Evolutionary conservation across 2,113 vertebrate species (phyloP).

Genomic region (Larimichthys crocea): DNA sequence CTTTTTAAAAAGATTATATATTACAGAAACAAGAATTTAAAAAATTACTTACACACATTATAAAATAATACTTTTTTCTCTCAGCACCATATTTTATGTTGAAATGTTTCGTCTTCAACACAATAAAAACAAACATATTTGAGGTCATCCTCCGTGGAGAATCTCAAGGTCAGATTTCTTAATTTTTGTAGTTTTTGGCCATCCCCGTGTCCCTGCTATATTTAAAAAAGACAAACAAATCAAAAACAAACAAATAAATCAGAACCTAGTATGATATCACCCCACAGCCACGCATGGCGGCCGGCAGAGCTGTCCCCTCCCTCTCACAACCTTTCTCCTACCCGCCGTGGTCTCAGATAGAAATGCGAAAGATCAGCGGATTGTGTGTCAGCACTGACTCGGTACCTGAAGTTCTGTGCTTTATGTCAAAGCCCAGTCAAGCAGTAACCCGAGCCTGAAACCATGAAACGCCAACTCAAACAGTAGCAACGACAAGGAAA

Average conservation of each 20-base stretch:
- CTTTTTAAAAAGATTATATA: conserved; percentile 88
- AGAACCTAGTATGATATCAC: conserved; percentile 45
- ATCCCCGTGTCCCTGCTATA: conserved; percentile 57
- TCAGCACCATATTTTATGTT: conserved; percentile 83
- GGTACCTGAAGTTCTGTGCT: neutral
- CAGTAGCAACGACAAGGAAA: conserved; percentile 62
- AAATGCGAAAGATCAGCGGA: neutral
- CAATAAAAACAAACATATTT: conserved; percentile 65
- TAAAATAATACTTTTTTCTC: conserved; percentile 82
- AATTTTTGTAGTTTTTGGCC: conserved; percentile 43
- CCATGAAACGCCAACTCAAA: conserved; percentile 17
- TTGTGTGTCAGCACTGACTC: neutral
- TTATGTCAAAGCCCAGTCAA: neutral
- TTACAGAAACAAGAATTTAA: conserved; percentile 85
- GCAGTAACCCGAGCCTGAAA: conserved; percentile 8
- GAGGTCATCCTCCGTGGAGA: conserved; percentile 66
- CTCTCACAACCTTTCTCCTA: conserved; percentile 54
- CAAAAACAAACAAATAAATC: conserved; percentile 53
- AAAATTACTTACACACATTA: conserved; percentile 88
- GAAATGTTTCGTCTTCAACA: conserved; percentile 73
- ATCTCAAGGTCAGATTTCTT: conserved; percentile 60
- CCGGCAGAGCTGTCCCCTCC: conserved; percentile 44
- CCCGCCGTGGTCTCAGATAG: conserved; percentile 45
- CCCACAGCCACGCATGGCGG: conserved; percentile 13
- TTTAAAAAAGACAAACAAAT: conserved; percentile 43